Conservation (phyloP, 2,888 invertebrate species). For the Zhuqinia jingwanae region DNA sequence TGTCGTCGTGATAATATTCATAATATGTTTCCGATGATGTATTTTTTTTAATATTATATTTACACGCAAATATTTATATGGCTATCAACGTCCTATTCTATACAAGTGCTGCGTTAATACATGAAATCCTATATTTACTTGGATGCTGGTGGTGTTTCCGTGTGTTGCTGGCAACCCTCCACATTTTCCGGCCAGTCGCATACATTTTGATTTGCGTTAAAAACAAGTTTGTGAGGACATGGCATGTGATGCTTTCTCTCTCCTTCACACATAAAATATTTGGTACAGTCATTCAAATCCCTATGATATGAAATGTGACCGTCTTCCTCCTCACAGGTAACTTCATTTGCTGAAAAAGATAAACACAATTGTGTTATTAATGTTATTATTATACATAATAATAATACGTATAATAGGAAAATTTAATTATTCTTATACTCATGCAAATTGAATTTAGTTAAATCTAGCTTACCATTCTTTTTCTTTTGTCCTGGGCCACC, state of each 20-base stretch:
- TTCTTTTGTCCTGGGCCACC: conserved; percentile 84
- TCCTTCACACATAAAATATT: conserved; percentile 98
- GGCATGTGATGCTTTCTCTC: conserved; percentile 98
- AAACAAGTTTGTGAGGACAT: conserved; percentile 93
- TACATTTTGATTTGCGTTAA: conserved; percentile 93
- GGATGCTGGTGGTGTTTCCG: conserved; percentile 72
- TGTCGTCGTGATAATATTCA: conserved; percentile 6
- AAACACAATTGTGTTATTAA: conserved; percentile 48
- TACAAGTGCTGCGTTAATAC: conserved; percentile 10
- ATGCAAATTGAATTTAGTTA: no score
- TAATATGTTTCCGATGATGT: not conserved
- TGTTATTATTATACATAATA: not conserved
- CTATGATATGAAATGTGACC: conserved; percentile 97
- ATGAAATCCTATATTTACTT: conserved; percentile 50
- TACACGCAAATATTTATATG: conserved; percentile 46
- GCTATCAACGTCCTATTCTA: conserved; percentile 30
- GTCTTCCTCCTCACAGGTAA: conserved; percentile 94
- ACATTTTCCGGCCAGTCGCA: conserved; percentile 98
- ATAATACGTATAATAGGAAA: not conserved
- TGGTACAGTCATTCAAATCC: conserved; percentile 94
- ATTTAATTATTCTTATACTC: no score
- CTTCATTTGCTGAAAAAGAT: conserved; percentile 87
- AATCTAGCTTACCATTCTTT: conserved; percentile 53
- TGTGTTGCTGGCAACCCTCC: conserved; percentile 86
- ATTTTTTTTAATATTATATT: conserved; percentile 21